Evolutionary conservation across 2,888 invertebrate genomes (phyloP).

Genomic region (Campoplex nolae): DNA sequence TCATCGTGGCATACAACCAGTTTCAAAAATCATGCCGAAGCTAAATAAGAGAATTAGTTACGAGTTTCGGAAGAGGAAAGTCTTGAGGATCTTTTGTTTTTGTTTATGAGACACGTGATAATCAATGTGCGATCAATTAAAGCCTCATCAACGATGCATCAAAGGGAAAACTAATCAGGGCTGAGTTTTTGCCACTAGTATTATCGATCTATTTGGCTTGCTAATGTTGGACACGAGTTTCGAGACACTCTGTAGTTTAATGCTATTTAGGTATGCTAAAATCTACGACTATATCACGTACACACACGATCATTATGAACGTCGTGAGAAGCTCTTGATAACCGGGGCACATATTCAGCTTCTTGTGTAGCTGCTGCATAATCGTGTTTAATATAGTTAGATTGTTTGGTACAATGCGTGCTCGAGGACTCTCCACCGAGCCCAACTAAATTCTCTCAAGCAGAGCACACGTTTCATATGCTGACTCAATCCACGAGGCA

Average conservation of each 20-base stretch:
- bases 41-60: neutral
- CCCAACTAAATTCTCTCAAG: conserved; percentile 12
- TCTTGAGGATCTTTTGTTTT: neutral
- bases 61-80: neutral
- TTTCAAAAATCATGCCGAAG: neutral
- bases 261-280: conserved; percentile 21
- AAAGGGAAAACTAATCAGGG: neutral
- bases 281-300: conserved; percentile 15
- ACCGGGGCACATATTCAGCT: conserved; percentile 54
- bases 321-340: conserved; percentile 46
- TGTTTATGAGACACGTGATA: neutral
- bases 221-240: neutral
- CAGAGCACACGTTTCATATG: neutral
- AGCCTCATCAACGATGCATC: neutral
- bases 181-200: neutral
- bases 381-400: conserved; percentile 36
- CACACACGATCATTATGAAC: conserved; percentile 24
- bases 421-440: conserved; percentile 22
- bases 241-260: neutral
- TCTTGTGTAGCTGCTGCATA: conserved; percentile 44
- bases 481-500: conserved; percentile 20
- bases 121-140: neutral
- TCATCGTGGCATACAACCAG: neutral
- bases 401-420: conserved; percentile 30
- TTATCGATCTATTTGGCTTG: neutral